Base-by-base conservation (phyloP, 2,888 invertebrate genomes). In the Agriopis leucophaearia region DNA sequence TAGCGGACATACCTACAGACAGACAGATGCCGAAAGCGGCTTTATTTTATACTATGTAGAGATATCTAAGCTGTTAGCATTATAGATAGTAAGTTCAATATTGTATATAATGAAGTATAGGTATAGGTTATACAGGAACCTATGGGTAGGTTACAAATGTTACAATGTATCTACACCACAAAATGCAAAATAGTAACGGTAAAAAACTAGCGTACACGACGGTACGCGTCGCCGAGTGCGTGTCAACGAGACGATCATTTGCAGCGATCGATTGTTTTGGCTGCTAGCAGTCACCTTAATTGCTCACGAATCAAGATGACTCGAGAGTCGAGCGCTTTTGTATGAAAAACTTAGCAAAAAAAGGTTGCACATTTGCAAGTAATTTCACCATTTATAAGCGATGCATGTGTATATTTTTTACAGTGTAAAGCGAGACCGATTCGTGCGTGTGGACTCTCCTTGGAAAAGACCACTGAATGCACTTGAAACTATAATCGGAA, bases 191-290 rank as follows among this genome's bases (percentile, higher is more conserved):
- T 58, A 56, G 50, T 66, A 44, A 64, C 66, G 50, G 27, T 54
- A 51, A 18, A 60, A 58, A 67, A 64, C 59, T 36, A 60, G 71
- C 71, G 61, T 70, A 66, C 64, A 62, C 62, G 68, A 69, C 60
- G 62, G 62, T 67, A 68, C 65, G 50, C 69, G 69, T 66, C 69
- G 36, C 55, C 68, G 71, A 74, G 68, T 73, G 82, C 78, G 83
- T 82, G 79, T 78, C 83, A 82, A 83, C 86, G 83, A 87, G 86
- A 82, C 85, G 85, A 78, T 87, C 91, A 91, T 89, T 92, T 90
- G 88, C 81, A 86, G 78, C 87, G 92, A 94, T 93, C 90, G 93
- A 93, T 94, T 94, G 93, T 92, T 93, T 92, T 89, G 93, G 93
- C 93, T 94, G 92, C 88, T 84, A 81, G 86, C 78, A 88, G 88